A percentile compares a stretch with the other conserved stretches of the same genome.
phyloP scores from a whole-genome alignment of 2,797 vertebrate genomes.

The Buceros bicornis region DNA sequence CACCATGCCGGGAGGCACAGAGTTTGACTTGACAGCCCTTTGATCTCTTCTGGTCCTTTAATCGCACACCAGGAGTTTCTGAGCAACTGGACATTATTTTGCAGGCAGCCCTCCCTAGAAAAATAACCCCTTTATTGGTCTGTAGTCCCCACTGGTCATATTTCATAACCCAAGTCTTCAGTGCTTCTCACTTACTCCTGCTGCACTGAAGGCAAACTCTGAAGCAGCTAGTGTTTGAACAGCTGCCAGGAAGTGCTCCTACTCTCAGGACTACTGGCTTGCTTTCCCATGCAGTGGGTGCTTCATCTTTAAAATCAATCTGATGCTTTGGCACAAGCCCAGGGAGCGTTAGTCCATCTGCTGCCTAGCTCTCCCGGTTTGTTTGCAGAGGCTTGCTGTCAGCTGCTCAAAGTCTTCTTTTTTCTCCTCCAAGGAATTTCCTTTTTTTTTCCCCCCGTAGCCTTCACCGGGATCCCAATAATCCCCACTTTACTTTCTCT shows the following conservation, averaged over 20 bases:
- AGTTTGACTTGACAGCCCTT: not conserved
- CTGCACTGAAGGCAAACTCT: not conserved
- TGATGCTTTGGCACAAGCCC: slow-evolving; percentile 62
- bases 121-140: slow-evolving; percentile 6
- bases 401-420: slow-evolving; percentile 58
- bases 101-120: not conserved
- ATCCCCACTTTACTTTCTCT: slow-evolving; percentile 46
- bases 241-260: slow-evolving; percentile 67
- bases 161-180: slow-evolving; percentile 9
- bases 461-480: slow-evolving; percentile 19
- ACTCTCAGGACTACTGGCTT: slow-evolving; percentile 38
- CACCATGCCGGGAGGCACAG: not conserved
- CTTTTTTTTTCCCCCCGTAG: not conserved
- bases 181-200: slow-evolving; percentile 1
- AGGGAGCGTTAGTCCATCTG: slow-evolving; percentile 65
- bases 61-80: not conserved
- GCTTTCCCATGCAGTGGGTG: slow-evolving; percentile 69
- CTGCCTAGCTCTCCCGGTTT: slow-evolving; percentile 26
- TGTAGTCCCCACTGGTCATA: not conserved
- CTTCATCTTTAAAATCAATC: slow-evolving; percentile 69
- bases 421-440: slow-evolving; percentile 27
- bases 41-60: not conserved
- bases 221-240: slow-evolving; percentile 54
- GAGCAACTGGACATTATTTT: slow-evolving; percentile 21
- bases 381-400: slow-evolving; percentile 64